A percentile compares a stretch with the other conserved stretches of the same genome.
These are phyloP conservation scores for Leptinotarsa lineolata DNA, from an alignment of 1,140 invertebrate species.

Conservation along the genomic window DNA sequence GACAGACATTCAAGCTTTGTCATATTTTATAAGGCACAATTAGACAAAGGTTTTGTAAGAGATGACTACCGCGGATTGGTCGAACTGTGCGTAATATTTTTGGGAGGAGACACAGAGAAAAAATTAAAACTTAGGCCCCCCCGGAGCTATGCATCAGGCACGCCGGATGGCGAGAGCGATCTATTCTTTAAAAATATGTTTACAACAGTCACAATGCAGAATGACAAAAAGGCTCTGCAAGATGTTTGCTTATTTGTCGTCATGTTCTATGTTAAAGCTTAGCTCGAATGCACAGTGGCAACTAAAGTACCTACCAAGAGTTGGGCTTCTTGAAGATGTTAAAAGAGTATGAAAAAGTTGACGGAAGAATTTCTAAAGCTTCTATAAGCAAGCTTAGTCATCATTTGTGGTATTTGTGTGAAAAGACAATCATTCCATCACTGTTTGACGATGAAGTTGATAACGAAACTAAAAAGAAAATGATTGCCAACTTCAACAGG, in stretches of 20 bases:
- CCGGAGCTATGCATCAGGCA: slow-evolving; percentile 55
- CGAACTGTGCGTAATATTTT: slow-evolving; percentile 54
- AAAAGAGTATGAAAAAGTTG: too few relatives aligned
- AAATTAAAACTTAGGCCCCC: slow-evolving; percentile 51
- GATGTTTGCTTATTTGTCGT: slow-evolving; percentile 27
- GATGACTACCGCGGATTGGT: slow-evolving; percentile 56
- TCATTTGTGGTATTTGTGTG: too few relatives aligned
- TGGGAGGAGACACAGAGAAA: slow-evolving; percentile 49
- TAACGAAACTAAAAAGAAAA: too few relatives aligned
- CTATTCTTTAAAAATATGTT: slow-evolving; percentile 41
- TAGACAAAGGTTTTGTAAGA: slow-evolving; percentile 40
- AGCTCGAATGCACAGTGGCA: too few relatives aligned
- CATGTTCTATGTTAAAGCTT: not conserved
- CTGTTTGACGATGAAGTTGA: too few relatives aligned
- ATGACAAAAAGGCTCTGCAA: slow-evolving; percentile 36
- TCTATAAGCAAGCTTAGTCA: too few relatives aligned
- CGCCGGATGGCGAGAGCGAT: slow-evolving; percentile 53
- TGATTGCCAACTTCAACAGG: too few relatives aligned
- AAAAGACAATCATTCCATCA: too few relatives aligned
- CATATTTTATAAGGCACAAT: slow-evolving; percentile 35
- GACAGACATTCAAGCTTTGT: slow-evolving; percentile 11
- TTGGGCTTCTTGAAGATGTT: too few relatives aligned
- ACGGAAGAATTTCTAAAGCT: too few relatives aligned
- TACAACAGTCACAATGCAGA: slow-evolving; percentile 41
- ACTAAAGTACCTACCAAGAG: too few relatives aligned